Percentiles rank a stretch among this genome's conserved stretches.
These are phyloP conservation scores for Actinernus sp. DNA, from an alignment of 92 coral and sea anemone genomes.

Conservation along the genomic window DNA sequence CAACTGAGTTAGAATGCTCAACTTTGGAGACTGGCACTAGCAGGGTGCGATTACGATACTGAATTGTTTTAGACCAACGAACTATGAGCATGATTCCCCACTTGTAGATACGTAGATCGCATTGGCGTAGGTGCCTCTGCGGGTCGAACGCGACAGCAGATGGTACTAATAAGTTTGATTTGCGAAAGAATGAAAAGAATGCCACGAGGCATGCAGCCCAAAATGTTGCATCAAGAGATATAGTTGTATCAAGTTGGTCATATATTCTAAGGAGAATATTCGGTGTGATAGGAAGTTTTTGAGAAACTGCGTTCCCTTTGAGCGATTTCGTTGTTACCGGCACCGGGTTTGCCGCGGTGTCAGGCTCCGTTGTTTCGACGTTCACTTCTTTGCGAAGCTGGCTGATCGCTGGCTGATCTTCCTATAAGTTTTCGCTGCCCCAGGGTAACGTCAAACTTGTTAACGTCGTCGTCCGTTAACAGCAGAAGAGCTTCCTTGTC, in stretches of 20 bases:
- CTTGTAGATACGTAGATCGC: constrained; percentile 20
- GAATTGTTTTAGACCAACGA: constrained; percentile 36
- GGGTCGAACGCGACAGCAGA: constrained; percentile 15
- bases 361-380: no score
- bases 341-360: no score
- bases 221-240: constrained; percentile 41
- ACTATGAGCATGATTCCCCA: constrained; percentile 42
- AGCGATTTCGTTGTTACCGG: no score
- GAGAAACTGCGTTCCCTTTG: constrained; percentile 9
- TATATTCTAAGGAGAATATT: constrained; percentile 6
- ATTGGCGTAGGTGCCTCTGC: constrained; percentile 5
- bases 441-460: no score
- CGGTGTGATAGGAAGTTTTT: constrained; percentile 60
- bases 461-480: no score
- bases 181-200: constrained; percentile 46
- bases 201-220: constrained; percentile 66
- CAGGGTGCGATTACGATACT: constrained; percentile 29
- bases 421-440: no score
- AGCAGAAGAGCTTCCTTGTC: no score
- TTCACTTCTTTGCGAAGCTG: no score
- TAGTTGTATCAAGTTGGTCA: constrained; percentile 7
- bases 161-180: constrained; percentile 29
- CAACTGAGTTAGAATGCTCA: constrained; percentile 8
- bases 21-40: constrained; percentile 40
- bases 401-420: no score